Evolutionary conservation across 2,888 invertebrate genomes (phyloP), one percentile per base, ranked within the genome.

Genomic region (Tigriopus californicus): DNA sequence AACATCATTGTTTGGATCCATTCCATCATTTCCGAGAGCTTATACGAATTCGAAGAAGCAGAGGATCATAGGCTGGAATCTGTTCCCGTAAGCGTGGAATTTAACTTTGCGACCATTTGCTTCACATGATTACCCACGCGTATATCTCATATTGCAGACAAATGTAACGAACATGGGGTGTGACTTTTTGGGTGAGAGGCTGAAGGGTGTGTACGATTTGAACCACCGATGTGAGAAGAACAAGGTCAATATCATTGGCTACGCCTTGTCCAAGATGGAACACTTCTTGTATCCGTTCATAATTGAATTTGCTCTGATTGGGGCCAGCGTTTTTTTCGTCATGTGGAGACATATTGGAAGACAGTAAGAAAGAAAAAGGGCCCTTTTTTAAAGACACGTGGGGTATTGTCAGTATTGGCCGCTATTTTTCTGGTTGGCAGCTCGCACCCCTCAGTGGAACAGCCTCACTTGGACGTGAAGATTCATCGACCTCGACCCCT

Each of bases 251-350:
- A 88, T 88, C 67, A 90, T 91, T 89, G 90, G 90, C 51, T 85
- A 81, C 52, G 89, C 90, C 66, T 88, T 90, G 11, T 81, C 85
- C 67, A 89, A 90, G 69, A 85, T 92, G 0, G 88, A 91, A 11
- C 92, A 94, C 1, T 94, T 90, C 71, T 77, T 94, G 55, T 95
- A 88, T 73, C 92, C 94, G 1, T 91, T 92, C 73, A 90, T 91
- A 68, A 88, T 94, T 67, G 89, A 94, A 70, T 94, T 94, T 73
- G 90, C 91, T 62, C 75, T 94, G 64, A 90, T 95, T 68, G 91
- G 91, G 20, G 90, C 91, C 54, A 89, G 90, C 57, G 90, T 94
- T 44, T 83, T 92, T 67, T 92, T 89, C 71, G 85, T 91, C 58
- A 92, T 92, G 87, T 94, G 92, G 92, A 84, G 86, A 70, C 88